Percentiles rank a stretch among this genome's conserved stretches.
Evolutionary conservation across 2,888 invertebrate genomes (phyloP).

Genomic region (Drosophila multiciliata): DNA sequence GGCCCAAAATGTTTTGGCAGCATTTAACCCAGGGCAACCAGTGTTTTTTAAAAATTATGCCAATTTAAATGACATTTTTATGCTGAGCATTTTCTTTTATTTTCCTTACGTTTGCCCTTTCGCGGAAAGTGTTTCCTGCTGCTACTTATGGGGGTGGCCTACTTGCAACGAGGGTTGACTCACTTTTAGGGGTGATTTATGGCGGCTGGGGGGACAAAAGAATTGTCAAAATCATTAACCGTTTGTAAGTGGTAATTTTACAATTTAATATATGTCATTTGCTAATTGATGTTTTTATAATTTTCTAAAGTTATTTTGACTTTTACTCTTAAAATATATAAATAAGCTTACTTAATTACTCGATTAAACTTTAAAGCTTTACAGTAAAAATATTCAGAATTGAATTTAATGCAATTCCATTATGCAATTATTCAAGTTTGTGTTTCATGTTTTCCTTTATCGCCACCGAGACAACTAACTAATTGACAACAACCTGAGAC

Average conservation of each 20-base stretch:
- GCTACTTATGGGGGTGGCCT: conserved; percentile 29
- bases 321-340: too few species aligned
- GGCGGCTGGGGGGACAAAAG: conserved; percentile 61
- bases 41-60: conserved; percentile 57
- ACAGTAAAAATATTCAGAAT: conserved; percentile 20
- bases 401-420: conserved; percentile 30
- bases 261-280: not conserved
- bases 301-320: not conserved
- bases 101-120: conserved; percentile 7
- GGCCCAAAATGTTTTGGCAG: conserved; percentile 47
- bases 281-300: not conserved
- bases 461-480: conserved; percentile 33
- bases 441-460: conserved; percentile 60
- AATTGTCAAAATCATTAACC: conserved; percentile 78
- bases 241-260: not conserved
- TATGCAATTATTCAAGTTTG: conserved; percentile 60
- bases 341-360: too few species aligned
- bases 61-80: conserved; percentile 79
- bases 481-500: conserved; percentile 19
- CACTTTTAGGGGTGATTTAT: not conserved
- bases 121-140: conserved; percentile 53
- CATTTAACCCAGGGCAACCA: conserved; percentile 57
- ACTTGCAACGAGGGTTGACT: conserved; percentile 32
- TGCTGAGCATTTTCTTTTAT: conserved; percentile 50
- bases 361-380: too few species aligned